Base-by-base conservation (phyloP, 2,888 invertebrate genomes). In the Endomychus coccineus region DNA sequence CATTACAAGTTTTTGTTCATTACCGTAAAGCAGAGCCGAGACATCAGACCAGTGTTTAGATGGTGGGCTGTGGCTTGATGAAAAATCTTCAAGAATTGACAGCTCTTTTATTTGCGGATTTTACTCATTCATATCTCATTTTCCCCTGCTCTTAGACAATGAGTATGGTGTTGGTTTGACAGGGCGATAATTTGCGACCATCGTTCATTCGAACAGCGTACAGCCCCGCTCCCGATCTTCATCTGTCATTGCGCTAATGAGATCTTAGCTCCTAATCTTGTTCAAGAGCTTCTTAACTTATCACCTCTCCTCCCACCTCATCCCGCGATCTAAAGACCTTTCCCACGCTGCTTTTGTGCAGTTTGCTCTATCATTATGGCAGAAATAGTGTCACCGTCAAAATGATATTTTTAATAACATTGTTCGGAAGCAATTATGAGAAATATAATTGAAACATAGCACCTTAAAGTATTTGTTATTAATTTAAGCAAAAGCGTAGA, bases 1-100 rank as follows among this genome's bases (percentile, higher is more conserved):
- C 62, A 60, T 62, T 62, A 62, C 60, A 54, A 58, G 59, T 64
- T 65, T 65, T 64, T 62, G 63, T 64, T 65, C 64, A 65, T 65
- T 65, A 64, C 54, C 51, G 55, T 58, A 61, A n/a, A 61, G 59
- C 59, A 61, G 61, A 62, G 46, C 55, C 57, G 58, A 19, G 21
- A 19, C n/a, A n/a, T n/a, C n/a, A n/a, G n/a, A 32, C 36, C 36
- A 32, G 25, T 25, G 55, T 51, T 61, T 61, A 60, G 61, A 61
- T 62, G 61, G 60, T 55, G 61, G 62, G 21, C 16, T 27, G 36
- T 29, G 36, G 28, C 22, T 58, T 61, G 66, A 66, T 65, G 66
- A 66, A 66, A 66, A 66, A 65, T 64, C 64, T 62, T 51, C 46
- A 55, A 58, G 57, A 65, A 66, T 62, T 65, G 66, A 66, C 66